Percentiles rank a stretch among this genome's conserved stretches.
Conservation (phyloP, 2,113 vertebrate genomes). For the Plotosus lineatus region DNA sequence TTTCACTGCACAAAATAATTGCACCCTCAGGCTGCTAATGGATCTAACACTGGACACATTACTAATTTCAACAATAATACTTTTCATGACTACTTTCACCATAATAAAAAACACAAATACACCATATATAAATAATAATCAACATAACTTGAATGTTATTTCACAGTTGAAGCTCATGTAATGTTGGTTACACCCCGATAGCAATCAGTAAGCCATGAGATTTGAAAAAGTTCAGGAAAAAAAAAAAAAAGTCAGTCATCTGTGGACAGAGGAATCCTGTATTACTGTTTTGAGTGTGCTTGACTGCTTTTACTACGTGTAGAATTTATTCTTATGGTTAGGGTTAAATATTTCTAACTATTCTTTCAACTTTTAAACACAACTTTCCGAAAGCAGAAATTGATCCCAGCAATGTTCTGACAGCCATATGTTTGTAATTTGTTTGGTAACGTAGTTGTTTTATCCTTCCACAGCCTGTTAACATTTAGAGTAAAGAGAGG, state of each 20-base stretch:
- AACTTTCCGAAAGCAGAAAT: neutral
- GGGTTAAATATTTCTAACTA: neutral
- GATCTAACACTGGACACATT: slow-evolving; percentile 12
- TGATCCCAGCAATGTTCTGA: neutral
- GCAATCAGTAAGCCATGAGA: no score
- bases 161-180: no score
- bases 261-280: no score
- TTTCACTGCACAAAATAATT: slow-evolving; percentile 29
- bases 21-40: slow-evolving; percentile 8
- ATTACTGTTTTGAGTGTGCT: slow-evolving; percentile 11
- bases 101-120: neutral
- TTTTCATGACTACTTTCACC: slow-evolving; percentile 9
- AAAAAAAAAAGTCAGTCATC: no score
- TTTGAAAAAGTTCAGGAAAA: no score
- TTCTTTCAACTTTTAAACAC: neutral
- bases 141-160: neutral
- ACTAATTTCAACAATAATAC: slow-evolving; percentile 12
- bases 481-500: slow-evolving; percentile 61
- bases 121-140: neutral
- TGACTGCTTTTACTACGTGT: slow-evolving; percentile 30
- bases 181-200: no score
- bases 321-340: slow-evolving; percentile 37
- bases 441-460: slow-evolving; percentile 30
- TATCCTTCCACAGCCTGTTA: slow-evolving; percentile 58
- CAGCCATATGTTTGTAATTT: slow-evolving; percentile 21